Evolutionary conservation across 2,113 vertebrate species (phyloP), one percentile per base, ranked within the genome.

Genomic region (Brevimyrus niger): DNA sequence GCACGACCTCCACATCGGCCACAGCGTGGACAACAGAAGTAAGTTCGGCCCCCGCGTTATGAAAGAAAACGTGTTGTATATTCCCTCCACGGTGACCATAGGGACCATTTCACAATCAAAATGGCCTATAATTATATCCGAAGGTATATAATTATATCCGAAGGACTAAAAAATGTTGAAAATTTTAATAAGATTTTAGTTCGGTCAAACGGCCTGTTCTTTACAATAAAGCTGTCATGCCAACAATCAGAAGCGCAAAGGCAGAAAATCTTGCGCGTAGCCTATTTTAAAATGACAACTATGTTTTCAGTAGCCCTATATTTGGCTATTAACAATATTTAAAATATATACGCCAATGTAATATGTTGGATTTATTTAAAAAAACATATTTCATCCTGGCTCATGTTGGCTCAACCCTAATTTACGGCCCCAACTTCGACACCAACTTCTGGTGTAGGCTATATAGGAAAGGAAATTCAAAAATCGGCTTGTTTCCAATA

Each of bases 11-110:
- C 97, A 97, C 93, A 97, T 95, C 31, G 94, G 96, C 86, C 96
- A 96, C 92, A 97, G 97, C 73, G 96, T 97, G 88, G 97, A 97
- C 94, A 97, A 97, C 93, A 97, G 97, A 96, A 97, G 97, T 98
- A 96, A 96, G 97, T 53, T 55, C 91, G 90, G 3, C n/a, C 61
- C 51, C 58, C 31, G 5, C 1, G n/a, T 69, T 69, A 31, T 31
- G 61, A 69, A 13, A 11, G 9, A 31, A 31, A 31, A 11, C 61
- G 3, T 27, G n/a, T 31, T 65, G 8, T 1, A 3, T 11, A 11
- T 15, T 6, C 8, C 17, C 1, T 23, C 21, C 3, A 21, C 10
- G 65, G 27, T 73, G 27, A 73, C 9, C 4, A 15, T 73, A 35
- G 65, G 65, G 31, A 76, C 15, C 69, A 38, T 73, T 76, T 38